These are phyloP conservation scores for Prunella himalayana DNA, from an alignment of 2,113 vertebrate genomes.

Conservation along the genomic window DNA sequence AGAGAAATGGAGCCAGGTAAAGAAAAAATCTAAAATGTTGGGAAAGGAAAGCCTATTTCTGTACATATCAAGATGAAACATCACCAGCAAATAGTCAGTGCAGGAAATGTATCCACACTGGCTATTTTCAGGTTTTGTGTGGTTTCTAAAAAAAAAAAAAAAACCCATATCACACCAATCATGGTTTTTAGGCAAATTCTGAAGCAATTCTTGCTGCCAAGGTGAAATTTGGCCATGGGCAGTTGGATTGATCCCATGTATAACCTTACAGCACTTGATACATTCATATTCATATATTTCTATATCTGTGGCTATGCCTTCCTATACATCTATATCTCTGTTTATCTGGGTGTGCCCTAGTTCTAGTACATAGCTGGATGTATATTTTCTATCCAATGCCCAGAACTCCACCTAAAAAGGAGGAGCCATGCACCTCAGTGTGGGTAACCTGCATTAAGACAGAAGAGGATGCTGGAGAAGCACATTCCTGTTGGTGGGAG, in stretches of 20 bases:
- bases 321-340: accelerated
- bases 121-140: background rate
- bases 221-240: background rate
- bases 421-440: background rate
- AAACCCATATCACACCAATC: accelerated
- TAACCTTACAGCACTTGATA: background rate
- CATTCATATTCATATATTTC: background rate
- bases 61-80: background rate
- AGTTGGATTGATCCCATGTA: background rate
- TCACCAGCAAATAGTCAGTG: background rate
- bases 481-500: background rate
- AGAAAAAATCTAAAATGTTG: background rate
- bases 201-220: background rate
- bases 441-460: background rate
- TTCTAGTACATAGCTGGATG: background rate
- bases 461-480: background rate
- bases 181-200: background rate
- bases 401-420: background rate
- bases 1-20: background rate
- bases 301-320: background rate
- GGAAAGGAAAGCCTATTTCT: background rate
- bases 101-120: background rate
- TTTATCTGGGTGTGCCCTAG: background rate
- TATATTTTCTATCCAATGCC: background rate
- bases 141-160: background rate